Percentiles rank a stretch among this genome's conserved stretches.
Evolutionary conservation across 2,888 invertebrate genomes (phyloP).

Genomic region (Lepidonotus clava): DNA sequence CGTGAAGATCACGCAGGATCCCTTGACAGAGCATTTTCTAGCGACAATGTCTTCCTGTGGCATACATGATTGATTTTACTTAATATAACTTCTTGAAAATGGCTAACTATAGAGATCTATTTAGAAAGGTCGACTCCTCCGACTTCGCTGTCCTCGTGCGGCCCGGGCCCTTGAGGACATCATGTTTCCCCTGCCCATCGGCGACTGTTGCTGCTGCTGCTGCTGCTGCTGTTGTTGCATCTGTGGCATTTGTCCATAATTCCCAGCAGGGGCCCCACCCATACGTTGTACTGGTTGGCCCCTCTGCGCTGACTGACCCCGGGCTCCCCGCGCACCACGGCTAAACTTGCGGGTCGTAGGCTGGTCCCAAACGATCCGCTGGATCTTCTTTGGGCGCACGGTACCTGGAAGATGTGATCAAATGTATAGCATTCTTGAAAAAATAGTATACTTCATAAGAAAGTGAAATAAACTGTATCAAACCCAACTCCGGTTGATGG

Average conservation of each 20-base stretch:
- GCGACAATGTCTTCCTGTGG: too few relatives aligned
- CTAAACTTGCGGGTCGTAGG: background rate
- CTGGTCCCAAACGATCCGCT: slow-evolving; percentile 65
- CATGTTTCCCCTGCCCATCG: background rate
- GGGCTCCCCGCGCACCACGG: slow-evolving; percentile 10
- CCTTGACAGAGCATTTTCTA: too few relatives aligned
- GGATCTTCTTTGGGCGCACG: slow-evolving; percentile 55
- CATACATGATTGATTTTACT: too few relatives aligned
- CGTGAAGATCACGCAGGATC: too few relatives aligned
- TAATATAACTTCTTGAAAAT: too few relatives aligned
- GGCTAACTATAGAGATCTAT: too few relatives aligned
- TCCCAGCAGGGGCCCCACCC: background rate
- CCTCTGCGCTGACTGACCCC: background rate
- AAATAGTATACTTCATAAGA: too few relatives aligned
- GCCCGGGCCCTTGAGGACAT: background rate
- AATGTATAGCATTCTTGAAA: too few relatives aligned
- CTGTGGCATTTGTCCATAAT: too few relatives aligned
- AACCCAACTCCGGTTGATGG: too few relatives aligned
- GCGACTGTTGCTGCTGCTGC: background rate
- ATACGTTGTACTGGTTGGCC: background rate
- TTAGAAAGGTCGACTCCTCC: slow-evolving; percentile 21
- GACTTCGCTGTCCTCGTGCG: background rate
- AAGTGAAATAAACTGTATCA: too few relatives aligned
- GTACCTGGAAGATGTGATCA: slow-evolving; percentile 6
- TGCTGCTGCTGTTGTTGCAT: background rate